phyloP scores from a whole-genome alignment of 2,888 invertebrate genomes.

The Eilema caniola region DNA sequence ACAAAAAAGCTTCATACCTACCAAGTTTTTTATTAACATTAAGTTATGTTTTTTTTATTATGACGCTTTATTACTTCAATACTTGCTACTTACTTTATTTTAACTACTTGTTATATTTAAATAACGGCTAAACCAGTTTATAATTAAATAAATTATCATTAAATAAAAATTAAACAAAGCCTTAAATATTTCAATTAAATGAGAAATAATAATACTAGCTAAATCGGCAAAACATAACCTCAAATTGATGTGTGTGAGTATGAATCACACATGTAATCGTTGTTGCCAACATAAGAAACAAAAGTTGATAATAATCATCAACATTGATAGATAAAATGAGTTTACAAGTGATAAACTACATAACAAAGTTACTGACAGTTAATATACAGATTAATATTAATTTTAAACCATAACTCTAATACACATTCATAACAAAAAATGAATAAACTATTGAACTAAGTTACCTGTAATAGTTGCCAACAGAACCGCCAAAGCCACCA shows the following conservation, averaged over 20 bases:
- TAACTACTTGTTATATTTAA: neutral
- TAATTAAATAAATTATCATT: neutral
- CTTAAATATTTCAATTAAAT: neutral
- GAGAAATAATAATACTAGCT: neutral
- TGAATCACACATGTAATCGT: slow-evolving; percentile 55
- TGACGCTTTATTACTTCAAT: neutral
- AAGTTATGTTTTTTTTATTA: neutral
- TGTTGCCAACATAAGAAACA: slow-evolving; percentile 57
- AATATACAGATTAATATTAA: neutral
- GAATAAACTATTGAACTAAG: slow-evolving; percentile 39
- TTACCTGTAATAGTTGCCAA: slow-evolving; percentile 83
- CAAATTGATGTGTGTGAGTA: slow-evolving; percentile 45
- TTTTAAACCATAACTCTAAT: slow-evolving; percentile 15
- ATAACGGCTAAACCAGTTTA: neutral
- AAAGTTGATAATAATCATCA: slow-evolving; percentile 41
- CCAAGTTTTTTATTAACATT: neutral
- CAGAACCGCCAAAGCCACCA: slow-evolving; percentile 79
- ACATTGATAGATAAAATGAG: neutral
- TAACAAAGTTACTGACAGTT: neutral
- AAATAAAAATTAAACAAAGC: neutral
- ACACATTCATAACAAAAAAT: slow-evolving; percentile 5
- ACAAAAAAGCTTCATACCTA: too few species aligned
- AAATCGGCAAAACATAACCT: slow-evolving; percentile 61
- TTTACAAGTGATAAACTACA: neutral
- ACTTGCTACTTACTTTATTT: neutral